These are phyloP conservation scores for Lepidothrix coronata DNA, from an alignment of 2,113 vertebrate species.

Conservation along the genomic window DNA sequence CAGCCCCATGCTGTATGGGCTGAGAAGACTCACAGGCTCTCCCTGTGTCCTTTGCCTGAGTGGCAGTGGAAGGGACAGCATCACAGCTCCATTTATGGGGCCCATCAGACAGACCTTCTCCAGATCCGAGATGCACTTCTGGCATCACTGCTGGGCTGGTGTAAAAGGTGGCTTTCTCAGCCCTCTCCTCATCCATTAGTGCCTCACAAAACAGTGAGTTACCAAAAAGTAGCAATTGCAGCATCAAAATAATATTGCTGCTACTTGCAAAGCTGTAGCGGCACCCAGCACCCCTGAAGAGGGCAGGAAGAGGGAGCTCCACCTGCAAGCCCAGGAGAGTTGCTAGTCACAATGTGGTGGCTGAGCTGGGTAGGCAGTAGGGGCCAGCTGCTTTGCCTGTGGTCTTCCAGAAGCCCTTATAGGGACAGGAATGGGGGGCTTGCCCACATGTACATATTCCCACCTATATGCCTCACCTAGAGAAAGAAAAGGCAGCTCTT, in stretches of 20 bases:
- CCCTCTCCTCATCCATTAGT: not conserved
- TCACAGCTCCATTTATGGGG: not conserved
- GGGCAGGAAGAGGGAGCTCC: not conserved
- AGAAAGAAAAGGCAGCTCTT: not conserved
- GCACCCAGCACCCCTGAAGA: not conserved
- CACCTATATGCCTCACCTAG: not conserved
- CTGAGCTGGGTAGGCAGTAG: not conserved
- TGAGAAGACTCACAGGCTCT: not conserved
- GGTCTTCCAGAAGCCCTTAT: not conserved
- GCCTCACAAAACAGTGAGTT: not conserved
- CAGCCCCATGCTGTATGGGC: not conserved
- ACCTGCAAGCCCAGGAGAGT: not conserved
- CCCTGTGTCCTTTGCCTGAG: not conserved
- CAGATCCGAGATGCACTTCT: not conserved
- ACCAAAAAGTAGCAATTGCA: not conserved
- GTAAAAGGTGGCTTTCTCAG: not conserved
- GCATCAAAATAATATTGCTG: not conserved
- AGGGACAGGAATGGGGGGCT: not conserved
- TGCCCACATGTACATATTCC: not conserved
- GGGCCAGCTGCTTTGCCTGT: not conserved
- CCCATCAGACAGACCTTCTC: not conserved
- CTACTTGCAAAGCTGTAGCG: not conserved
- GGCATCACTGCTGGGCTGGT: not conserved
- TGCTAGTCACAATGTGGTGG: not conserved
- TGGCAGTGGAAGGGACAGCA: not conserved